These are phyloP conservation scores for Eudyptes chrysolophus DNA, from an alignment of 2,113 vertebrate species.

Conservation along the genomic window DNA sequence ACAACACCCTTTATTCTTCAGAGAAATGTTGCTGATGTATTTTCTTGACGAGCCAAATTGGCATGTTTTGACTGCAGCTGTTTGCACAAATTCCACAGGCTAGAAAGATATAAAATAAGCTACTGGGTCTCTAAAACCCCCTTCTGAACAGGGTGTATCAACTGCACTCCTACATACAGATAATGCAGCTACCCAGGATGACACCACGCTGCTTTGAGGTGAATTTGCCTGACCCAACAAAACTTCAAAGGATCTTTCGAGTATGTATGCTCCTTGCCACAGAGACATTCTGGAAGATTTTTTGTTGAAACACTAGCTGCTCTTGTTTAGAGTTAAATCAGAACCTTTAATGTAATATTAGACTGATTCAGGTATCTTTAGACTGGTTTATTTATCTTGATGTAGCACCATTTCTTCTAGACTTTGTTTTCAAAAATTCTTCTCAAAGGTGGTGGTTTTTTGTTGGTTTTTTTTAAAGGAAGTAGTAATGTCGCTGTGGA, in stretches of 20 bases:
- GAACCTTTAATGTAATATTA: background rate
- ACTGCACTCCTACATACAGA: background rate
- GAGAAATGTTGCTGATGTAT: background rate
- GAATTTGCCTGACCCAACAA: background rate
- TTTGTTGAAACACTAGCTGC: background rate
- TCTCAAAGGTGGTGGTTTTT: background rate
- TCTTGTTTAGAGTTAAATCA: background rate
- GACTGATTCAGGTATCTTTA: background rate
- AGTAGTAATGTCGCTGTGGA: background rate
- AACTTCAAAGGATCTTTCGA: background rate
- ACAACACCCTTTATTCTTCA: background rate
- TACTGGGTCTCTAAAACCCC: background rate
- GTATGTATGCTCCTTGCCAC: background rate
- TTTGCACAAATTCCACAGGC: background rate
- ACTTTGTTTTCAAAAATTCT: background rate
- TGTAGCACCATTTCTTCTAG: background rate
- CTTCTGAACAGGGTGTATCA: accelerated
- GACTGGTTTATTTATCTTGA: background rate
- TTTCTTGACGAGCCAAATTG: background rate
- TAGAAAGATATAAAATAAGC: background rate
- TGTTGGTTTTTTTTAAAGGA: background rate
- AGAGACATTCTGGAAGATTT: background rate
- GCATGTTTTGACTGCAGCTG: background rate
- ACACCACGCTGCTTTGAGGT: too few relatives aligned
- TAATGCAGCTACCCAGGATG: background rate